Conservation (phyloP, 2,113 vertebrate genomes). For the Delphinapterus leucas region DNA sequence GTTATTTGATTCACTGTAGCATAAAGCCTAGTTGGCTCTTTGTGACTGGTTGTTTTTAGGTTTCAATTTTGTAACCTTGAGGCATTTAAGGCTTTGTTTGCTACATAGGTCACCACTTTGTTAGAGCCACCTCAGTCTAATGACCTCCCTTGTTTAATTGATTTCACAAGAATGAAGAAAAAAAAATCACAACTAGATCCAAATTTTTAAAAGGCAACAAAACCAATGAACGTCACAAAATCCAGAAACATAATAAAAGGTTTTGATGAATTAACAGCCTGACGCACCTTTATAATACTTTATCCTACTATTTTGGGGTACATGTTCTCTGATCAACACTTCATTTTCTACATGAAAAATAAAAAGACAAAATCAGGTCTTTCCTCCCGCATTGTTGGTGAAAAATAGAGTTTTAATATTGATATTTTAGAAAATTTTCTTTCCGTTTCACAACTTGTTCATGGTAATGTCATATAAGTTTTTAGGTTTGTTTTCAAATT, state of each 20-base stretch:
- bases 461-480: not conserved
- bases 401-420: not conserved
- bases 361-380: not conserved
- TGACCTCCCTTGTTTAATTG: not conserved
- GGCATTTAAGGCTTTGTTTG: not conserved
- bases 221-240: not conserved
- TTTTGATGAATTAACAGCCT: not conserved
- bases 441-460: not conserved
- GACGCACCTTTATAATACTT: not conserved
- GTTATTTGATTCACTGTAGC: not conserved
- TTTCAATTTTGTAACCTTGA: not conserved
- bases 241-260: not conserved
- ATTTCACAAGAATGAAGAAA: not conserved
- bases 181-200: not conserved
- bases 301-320: not conserved
- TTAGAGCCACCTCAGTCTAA: not conserved
- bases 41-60: not conserved
- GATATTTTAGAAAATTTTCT: not conserved
- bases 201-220: not conserved
- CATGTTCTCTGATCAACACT: not conserved
- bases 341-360: not conserved
- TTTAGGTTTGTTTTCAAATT: constrained; percentile 14
- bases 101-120: not conserved
- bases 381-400: not conserved
- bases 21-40: not conserved